Evolutionary conservation across 1,140 invertebrate species (phyloP).

Genomic region (Cylas formicarius): DNA sequence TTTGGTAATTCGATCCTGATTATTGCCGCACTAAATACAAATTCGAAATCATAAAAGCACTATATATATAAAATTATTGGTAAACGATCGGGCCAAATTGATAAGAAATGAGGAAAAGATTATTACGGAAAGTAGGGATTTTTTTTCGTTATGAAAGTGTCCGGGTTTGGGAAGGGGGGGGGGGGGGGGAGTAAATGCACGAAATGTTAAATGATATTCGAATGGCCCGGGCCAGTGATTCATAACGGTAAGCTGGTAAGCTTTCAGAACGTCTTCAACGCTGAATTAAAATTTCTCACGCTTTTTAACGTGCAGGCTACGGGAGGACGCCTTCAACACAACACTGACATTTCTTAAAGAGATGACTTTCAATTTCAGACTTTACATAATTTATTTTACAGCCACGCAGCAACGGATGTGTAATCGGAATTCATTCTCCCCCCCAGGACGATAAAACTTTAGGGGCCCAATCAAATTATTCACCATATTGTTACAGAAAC

Average conservation of each 20-base stretch:
- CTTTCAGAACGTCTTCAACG: constrained; percentile 16
- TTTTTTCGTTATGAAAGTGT: constrained; percentile 11
- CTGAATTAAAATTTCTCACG: constrained; percentile 28
- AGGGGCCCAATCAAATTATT: constrained; percentile 37
- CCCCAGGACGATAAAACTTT: constrained; percentile 36
- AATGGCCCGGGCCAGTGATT: constrained; percentile 17
- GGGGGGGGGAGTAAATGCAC: constrained; percentile 17
- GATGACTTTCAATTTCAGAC: constrained; percentile 38
- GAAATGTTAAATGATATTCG: constrained; percentile 15
- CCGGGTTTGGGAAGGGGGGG: no score
- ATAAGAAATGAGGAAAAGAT: constrained; percentile 15
- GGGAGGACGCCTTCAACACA: constrained; percentile 11
- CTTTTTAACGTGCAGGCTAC: constrained; percentile 24
- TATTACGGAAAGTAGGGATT: constrained; percentile 11
- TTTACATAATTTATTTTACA: constrained; percentile 37
- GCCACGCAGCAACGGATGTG: constrained; percentile 20
- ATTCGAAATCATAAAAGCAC: constrained; percentile 6
- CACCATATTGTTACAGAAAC: constrained; percentile 34
- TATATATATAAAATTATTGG: constrained; percentile 12
- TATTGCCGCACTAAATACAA: no score
- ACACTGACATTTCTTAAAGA: constrained; percentile 23
- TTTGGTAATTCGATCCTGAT: no score
- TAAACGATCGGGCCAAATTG: constrained; percentile 19
- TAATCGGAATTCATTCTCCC: constrained; percentile 32
- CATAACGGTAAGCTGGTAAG: constrained; percentile 19